Percentiles rank a stretch among this genome's conserved stretches.
Conservation (phyloP, 53 echinoderm and acorn worm species). For the Arbacia lixula region DNA sequence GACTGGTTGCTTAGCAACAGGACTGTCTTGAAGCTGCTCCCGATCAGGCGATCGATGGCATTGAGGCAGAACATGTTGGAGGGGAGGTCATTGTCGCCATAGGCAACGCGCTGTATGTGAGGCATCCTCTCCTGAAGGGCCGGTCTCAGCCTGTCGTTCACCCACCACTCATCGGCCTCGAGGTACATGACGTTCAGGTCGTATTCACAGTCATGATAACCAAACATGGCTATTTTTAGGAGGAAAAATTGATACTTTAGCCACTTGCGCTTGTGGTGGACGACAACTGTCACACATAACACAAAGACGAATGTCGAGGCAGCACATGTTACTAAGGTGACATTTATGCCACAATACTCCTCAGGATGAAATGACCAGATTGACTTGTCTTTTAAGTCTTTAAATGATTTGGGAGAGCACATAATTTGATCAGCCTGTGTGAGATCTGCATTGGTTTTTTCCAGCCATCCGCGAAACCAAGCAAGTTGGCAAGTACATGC, state of each 20-base stretch:
- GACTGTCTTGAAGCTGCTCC: conserved; percentile 32
- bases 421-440: not conserved
- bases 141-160: too few relatives aligned
- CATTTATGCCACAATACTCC: conserved; percentile 1
- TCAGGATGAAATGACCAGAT: not conserved
- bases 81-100: conserved; percentile 1
- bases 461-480: not conserved
- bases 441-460: not conserved
- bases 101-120: too few relatives aligned
- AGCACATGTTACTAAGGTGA: not conserved
- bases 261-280: conserved; percentile 6
- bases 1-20: not conserved
- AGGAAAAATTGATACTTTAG: conserved; percentile 17
- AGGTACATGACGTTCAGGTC: too few relatives aligned
- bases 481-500: not conserved
- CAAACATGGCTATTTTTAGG: conserved; percentile 6
- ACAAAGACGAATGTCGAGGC: not conserved
- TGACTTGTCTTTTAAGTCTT: not conserved
- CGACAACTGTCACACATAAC: not conserved
- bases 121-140: too few relatives aligned
- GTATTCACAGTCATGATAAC: conserved; percentile 12
- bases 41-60: not conserved
- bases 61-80: conserved; percentile 9
- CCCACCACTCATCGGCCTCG: too few relatives aligned
- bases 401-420: not conserved